Conservation (phyloP, 2,888 invertebrate genomes). For the Ellobium chinense region DNA sequence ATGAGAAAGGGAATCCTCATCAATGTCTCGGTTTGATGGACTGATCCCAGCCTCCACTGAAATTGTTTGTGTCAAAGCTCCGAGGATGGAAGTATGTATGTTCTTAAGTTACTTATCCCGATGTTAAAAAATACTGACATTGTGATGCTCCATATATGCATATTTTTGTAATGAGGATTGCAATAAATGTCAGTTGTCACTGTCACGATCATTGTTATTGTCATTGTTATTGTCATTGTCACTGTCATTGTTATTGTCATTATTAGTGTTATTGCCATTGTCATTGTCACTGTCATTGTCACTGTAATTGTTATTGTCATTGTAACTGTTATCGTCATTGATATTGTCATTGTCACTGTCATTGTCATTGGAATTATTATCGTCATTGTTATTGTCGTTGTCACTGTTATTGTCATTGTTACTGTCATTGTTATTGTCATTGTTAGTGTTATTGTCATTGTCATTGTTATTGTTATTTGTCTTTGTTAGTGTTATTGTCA, state of each 20-base stretch:
- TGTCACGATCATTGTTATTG: neutral
- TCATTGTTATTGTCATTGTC: neutral
- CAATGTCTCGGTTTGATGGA: too few relatives aligned
- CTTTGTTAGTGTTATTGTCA: neutral
- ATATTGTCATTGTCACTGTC: neutral
- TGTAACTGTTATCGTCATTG: neutral
- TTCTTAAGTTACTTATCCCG: too few relatives aligned
- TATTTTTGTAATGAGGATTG: too few relatives aligned
- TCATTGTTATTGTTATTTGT: neutral
- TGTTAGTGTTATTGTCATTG: neutral
- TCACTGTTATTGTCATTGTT: neutral
- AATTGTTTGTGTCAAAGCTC: too few relatives aligned
- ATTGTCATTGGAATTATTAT: neutral
- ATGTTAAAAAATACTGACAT: too few relatives aligned
- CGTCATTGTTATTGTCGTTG: neutral
- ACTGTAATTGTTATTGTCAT: neutral
- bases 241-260: neutral
- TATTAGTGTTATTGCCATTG: neutral
- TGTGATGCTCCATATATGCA: too few relatives aligned
- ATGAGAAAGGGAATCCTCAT: too few relatives aligned
- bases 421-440: neutral
- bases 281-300: neutral
- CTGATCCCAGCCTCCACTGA: too few relatives aligned
- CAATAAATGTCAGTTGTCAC: too few relatives aligned
- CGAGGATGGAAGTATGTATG: too few relatives aligned